Evolutionary conservation across 2,797 vertebrate genomes (phyloP), one percentile per base, ranked within the genome.

Genomic region (Peromyscus melanophrys): DNA sequence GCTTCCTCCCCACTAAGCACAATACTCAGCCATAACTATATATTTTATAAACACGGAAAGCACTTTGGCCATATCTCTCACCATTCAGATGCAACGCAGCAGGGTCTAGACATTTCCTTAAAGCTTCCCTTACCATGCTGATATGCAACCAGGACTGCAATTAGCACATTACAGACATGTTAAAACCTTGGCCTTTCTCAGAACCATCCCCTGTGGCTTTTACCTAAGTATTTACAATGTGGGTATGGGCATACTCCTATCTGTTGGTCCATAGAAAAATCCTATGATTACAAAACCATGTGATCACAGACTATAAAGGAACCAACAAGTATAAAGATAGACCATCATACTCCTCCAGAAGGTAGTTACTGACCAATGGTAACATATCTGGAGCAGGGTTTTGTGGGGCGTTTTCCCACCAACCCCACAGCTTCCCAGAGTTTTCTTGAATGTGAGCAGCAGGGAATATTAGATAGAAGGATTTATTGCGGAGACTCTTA

Each of bases 221-320:
- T 27, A 34, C 17, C 37, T 37, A 65, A 34, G 21, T 78, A 63
- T 89, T 89, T 77, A 78, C 75, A 77, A 19, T 49, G 23, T 37
- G 55, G 37, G 40, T 34, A 57, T 76, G 16, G 31, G 37, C 37
- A 61, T 9, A 61, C 29, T 25, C 27, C n/a, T 75, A 43, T 59
- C 71, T 59, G 17, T 23, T 89, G 52, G 17, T 25, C 55, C n/a
- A 59, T 2, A 43, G 25, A 57, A 59, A 57, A 57, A 88, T 16
- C 49, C 86, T 76, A 57, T 57, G 31, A 94, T 52, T 88, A 94
- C 59, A 90, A 92, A 96, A n/a, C 87, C n/a, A 80, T 37, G 17
- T 78, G 40, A 84, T 63, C 63, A 87, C 4, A 93, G 55, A 92
- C 46, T 40, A 67, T 52, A 61, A 92, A 86, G 43, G 86, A 46